Evolutionary conservation across 2,888 invertebrate species (phyloP).

Genomic region (Heliconius erato): DNA sequence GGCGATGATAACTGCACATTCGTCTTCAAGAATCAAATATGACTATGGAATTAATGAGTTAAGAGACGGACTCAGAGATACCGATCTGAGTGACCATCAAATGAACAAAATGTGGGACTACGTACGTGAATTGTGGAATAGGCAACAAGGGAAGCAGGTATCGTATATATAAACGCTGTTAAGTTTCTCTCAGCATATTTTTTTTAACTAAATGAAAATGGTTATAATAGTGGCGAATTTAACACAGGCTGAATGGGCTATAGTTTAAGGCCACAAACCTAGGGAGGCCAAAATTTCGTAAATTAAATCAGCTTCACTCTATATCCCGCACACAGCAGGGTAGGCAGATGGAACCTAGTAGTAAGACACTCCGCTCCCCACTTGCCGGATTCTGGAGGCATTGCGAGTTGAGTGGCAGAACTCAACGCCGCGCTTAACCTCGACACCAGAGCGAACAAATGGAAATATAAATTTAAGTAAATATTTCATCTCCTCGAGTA

Average conservation of each 20-base stretch:
- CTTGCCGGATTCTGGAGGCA: too few species aligned
- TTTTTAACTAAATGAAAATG: neutral
- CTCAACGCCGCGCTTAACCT: too few species aligned
- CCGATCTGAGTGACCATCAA: constrained; percentile 81
- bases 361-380: too few species aligned
- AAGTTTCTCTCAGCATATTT: neutral
- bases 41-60: constrained; percentile 83
- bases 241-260: neutral
- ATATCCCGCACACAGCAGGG: too few species aligned
- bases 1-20: constrained; percentile 81
- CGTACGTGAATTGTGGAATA: constrained; percentile 82
- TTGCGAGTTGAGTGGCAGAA: too few species aligned
- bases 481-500: too few species aligned
- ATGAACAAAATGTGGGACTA: constrained; percentile 85
- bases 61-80: constrained; percentile 79
- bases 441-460: too few species aligned
- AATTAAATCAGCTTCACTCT: too few species aligned
- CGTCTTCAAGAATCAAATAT: constrained; percentile 82
- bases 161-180: constrained; percentile 56
- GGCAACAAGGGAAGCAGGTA: constrained; percentile 83
- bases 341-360: too few species aligned
- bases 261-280: neutral
- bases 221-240: neutral
- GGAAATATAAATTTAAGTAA: too few species aligned
- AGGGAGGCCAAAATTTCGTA: too few species aligned